Evolutionary conservation across 2,888 invertebrate genomes (phyloP).

Genomic region (Parelbella ahira): DNA sequence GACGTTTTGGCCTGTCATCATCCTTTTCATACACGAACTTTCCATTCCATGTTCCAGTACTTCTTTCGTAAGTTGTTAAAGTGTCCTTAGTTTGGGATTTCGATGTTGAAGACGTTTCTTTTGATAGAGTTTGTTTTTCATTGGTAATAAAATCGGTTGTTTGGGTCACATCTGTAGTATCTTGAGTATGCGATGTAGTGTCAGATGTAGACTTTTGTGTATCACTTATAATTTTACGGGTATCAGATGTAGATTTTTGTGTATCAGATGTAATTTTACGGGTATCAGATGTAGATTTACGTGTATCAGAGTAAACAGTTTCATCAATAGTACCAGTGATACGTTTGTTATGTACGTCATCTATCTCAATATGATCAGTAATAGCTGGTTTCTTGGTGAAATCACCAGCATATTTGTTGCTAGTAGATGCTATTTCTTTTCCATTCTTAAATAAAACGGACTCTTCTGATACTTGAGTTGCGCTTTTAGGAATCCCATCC

Average conservation of each 20-base stretch:
- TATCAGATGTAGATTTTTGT: constrained; percentile 46
- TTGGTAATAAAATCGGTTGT: constrained; percentile 63
- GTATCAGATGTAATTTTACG: constrained; percentile 49
- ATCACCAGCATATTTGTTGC: constrained; percentile 66
- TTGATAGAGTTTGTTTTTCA: constrained; percentile 70
- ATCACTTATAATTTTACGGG: too few species aligned
- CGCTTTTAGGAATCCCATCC: constrained; percentile 74
- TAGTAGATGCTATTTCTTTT: constrained; percentile 68
- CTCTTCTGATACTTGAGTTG: constrained; percentile 60
- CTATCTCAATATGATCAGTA: constrained; percentile 51
- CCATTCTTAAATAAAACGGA: constrained; percentile 66
- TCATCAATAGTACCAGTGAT: constrained; percentile 47
- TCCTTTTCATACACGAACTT: constrained; percentile 77
- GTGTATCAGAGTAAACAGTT: constrained; percentile 44
- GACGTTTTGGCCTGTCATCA: constrained; percentile 62
- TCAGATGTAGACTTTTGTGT: constrained; percentile 47
- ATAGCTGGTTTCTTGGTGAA: constrained; percentile 68
- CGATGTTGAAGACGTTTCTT: constrained; percentile 56
- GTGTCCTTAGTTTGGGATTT: constrained; percentile 64
- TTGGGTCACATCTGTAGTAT: constrained; percentile 50
- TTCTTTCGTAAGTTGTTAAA: constrained; percentile 65
- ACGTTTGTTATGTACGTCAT: constrained; percentile 47
- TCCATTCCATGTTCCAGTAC: constrained; percentile 80
- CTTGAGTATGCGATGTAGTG: constrained; percentile 42
- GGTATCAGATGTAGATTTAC: constrained; percentile 45